Evolutionary conservation across 1,140 invertebrate genomes (phyloP), one percentile per base, ranked within the genome.

Genomic region (Macrostomum lignano): DNA sequence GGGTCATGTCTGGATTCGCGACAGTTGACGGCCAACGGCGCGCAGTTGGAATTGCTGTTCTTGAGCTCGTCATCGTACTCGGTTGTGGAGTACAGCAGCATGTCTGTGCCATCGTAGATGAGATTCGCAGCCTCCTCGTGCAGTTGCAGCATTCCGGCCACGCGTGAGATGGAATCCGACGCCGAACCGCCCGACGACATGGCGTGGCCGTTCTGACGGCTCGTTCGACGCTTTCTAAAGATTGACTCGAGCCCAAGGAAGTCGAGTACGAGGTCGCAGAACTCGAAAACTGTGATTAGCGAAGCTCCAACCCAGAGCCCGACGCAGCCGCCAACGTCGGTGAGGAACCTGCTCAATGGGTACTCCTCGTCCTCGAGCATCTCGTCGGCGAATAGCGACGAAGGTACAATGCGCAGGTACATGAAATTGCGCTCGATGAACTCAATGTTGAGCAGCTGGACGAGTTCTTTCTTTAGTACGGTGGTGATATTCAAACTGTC

Each of bases 361-460:
- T 33, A 33, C 11, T 33, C 32, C 17, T 33, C 20, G 4, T n/a
- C 13, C 26, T 33, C 32, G 14, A 17, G 22, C 14, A 33, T 23
- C 7, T 33, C 14, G 11, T 33, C 32, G 22, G 26, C 26, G 20
- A 33, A 33, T 10, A 33, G 14, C 17, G 32, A 33, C 14, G 11
- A 22, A 7, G 32, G 32, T 9, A 20, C n/a, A 23, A 33, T 9
- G 10, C 20, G 17, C 13, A 33, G n/a, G 11, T 17, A n/a, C 5
- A 33, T 33, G 15, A 33, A 33, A 20, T 33, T 33, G n/a, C 17
- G 10, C 14, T 33, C 32, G n/a, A 33, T 33, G 17, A 33, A 33
- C 14, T 33, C 32, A 25, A 25, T 25, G 26, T 33, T 33, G 3
- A 33, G 5, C 20, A 33, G 15, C 9, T 33, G 22, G n/a, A 10